Evolutionary conservation across 2,113 vertebrate genomes (phyloP), one percentile per base, ranked within the genome.

Genomic region (Promerops cafer): DNA sequence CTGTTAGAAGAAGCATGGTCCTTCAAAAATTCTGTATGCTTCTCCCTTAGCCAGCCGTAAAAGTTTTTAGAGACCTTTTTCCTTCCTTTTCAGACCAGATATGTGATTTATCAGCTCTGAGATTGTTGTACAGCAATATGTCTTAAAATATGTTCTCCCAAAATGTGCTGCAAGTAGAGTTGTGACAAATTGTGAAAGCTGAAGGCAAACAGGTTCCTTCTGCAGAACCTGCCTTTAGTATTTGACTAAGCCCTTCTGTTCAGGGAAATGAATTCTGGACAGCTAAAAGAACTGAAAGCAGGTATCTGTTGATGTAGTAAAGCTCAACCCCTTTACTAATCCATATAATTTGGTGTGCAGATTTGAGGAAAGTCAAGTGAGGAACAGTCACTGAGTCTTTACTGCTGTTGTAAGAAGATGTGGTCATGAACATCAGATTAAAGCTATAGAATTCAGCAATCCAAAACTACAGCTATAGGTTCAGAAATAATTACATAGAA

Each of bases 121-220:
- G 87, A 91, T 94, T 94, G 65, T 72, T 91, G 80, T 83, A 92
- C 53, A 87, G 81, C 75, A 97, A 88, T 95, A 97, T 95, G 94
- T 88, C 95, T 95, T 97, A 86, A 96, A 97, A 94, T 96, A 95
- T 78, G 87, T 94, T 95, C 91, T 74, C 90, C 63, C 81, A 97
- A 95, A 96, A 94, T 95, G 78, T 95, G 70, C 78, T 91, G 57
- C 60, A 88, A 96, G 92, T 64, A 81, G 54, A 95, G 75, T 70
- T 97, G 70, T 91, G 89, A 94, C 94, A 93, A 94, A 97, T 74
- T 56, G 63, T 80, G 81, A 91, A 93, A 92, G 52, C 31, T 91
- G 68, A 95, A 94, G 60, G 59, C 71, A 92, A 94, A 89, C 66
- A 93, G 70, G 89, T 91, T 95, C 44, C 74, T 84, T 80, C 83